Evolutionary conservation across 2,797 vertebrate genomes (phyloP).

Genomic region (Sternarchorhynchus goeldii): DNA sequence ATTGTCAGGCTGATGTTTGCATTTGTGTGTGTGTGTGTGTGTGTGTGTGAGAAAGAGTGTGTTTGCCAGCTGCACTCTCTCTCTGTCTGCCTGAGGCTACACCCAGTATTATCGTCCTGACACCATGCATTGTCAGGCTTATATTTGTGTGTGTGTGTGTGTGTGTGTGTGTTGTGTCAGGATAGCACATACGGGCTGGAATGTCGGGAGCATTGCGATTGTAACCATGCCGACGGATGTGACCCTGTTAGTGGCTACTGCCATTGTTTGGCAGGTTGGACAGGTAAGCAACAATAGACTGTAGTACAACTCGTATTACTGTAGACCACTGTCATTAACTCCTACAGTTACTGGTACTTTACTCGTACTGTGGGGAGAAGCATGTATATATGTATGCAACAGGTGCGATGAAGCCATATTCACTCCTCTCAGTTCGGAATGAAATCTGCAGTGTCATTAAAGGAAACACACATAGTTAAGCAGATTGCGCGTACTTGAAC

Average conservation of each 20-base stretch:
- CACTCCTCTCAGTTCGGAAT: background rate
- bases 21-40: slow-evolving; percentile 8
- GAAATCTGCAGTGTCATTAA: background rate
- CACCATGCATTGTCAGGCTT: slow-evolving; percentile 32
- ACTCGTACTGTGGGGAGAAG: background rate
- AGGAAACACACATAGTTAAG: too few relatives aligned
- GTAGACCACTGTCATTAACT: slow-evolving; percentile 31
- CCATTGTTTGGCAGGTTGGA: slow-evolving; percentile 94
- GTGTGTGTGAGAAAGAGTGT: background rate
- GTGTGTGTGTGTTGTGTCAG: slow-evolving; percentile 65
- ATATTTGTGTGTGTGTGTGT: slow-evolving; percentile 6
- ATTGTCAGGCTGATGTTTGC: slow-evolving; percentile 33
- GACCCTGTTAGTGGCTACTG: slow-evolving; percentile 91
- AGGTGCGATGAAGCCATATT: slow-evolving; percentile 9
- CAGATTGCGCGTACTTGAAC: slow-evolving; percentile 18
- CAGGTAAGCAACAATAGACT: slow-evolving; percentile 77
- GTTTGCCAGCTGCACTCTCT: background rate
- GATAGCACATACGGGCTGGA: slow-evolving; percentile 92
- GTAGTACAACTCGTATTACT: slow-evolving; percentile 15
- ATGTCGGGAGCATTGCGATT: slow-evolving; percentile 91
- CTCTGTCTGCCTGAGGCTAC: slow-evolving; percentile 26
- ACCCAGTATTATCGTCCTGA: slow-evolving; percentile 35
- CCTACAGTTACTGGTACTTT: background rate
- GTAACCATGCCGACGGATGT: slow-evolving; percentile 91
- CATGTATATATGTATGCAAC: background rate